Evolutionary conservation across 2,113 vertebrate genomes (phyloP).

Genomic region (Rhineura floridana): DNA sequence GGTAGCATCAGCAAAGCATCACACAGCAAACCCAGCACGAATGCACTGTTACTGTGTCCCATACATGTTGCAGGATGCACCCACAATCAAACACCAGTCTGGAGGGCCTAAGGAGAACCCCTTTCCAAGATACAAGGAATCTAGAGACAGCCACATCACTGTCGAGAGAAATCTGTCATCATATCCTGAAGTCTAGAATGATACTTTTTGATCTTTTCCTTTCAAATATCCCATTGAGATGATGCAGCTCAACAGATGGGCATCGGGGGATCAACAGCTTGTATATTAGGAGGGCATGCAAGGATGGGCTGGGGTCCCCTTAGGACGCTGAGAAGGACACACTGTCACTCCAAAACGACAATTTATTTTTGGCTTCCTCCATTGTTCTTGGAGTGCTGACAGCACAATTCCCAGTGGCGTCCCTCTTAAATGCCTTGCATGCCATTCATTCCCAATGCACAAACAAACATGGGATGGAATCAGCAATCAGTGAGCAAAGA

Average conservation of each 20-base stretch:
- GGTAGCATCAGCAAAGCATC: too few species aligned
- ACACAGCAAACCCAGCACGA: too few species aligned
- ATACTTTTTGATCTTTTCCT: not conserved
- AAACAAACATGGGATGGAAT: slow-evolving; percentile 38
- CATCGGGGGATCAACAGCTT: not conserved
- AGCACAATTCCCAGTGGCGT: slow-evolving; percentile 59
- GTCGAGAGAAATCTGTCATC: not conserved
- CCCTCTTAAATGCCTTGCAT: slow-evolving; percentile 42
- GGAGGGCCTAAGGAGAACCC: not conserved
- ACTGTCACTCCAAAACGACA: slow-evolving; percentile 34
- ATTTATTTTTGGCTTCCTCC: slow-evolving; percentile 60
- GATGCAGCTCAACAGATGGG: too few species aligned
- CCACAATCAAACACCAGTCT: too few species aligned
- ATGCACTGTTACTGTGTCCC: too few species aligned
- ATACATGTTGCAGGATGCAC: too few species aligned
- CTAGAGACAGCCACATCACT: not conserved
- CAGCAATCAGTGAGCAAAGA: slow-evolving; percentile 26
- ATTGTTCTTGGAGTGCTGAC: slow-evolving; percentile 63
- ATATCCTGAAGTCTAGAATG: not conserved
- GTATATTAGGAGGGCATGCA: not conserved
- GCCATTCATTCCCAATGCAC: slow-evolving; percentile 46
- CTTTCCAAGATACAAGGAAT: not conserved
- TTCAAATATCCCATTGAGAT: not conserved
- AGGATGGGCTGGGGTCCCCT: not conserved
- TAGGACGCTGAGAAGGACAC: not conserved